These are phyloP conservation scores for Carterocephalus palaemon DNA, from an alignment of 2,888 invertebrate species.

Conservation along the genomic window DNA sequence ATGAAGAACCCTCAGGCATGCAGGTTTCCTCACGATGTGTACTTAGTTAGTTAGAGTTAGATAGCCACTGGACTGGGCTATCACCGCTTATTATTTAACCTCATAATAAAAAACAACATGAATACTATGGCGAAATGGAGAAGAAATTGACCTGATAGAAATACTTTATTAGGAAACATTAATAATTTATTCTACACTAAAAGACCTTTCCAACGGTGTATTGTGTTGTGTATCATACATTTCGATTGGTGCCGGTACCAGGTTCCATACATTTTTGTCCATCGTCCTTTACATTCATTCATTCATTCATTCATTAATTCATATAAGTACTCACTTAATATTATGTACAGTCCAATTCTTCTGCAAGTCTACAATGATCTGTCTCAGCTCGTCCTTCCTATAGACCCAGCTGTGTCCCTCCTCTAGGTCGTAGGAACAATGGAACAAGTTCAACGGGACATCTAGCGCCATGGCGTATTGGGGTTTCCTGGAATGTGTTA, in stretches of 20 bases:
- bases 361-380: conserved; percentile 83
- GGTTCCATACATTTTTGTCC: too few species aligned
- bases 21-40: too few species aligned
- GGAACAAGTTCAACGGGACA: conserved; percentile 89
- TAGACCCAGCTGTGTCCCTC: conserved; percentile 77
- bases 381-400: conserved; percentile 76
- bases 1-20: not conserved
- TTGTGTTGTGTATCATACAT: not conserved
- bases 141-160: too few species aligned
- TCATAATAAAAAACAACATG: too few species aligned
- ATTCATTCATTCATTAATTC: too few species aligned
- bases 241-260: too few species aligned
- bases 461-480: conserved; percentile 94
- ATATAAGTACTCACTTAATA: conserved; percentile 86
- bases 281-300: too few species aligned
- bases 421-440: conserved; percentile 81
- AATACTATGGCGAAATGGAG: too few species aligned
- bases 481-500: conserved; percentile 90
- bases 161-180: not conserved
- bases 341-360: conserved; percentile 85
- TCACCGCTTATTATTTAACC: too few species aligned
- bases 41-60: too few species aligned
- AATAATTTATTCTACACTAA: not conserved
- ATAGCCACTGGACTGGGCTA: too few species aligned
- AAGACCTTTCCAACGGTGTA: not conserved